Conservation (phyloP, 1,140 invertebrate genomes). For the Cydia strobilella region DNA sequence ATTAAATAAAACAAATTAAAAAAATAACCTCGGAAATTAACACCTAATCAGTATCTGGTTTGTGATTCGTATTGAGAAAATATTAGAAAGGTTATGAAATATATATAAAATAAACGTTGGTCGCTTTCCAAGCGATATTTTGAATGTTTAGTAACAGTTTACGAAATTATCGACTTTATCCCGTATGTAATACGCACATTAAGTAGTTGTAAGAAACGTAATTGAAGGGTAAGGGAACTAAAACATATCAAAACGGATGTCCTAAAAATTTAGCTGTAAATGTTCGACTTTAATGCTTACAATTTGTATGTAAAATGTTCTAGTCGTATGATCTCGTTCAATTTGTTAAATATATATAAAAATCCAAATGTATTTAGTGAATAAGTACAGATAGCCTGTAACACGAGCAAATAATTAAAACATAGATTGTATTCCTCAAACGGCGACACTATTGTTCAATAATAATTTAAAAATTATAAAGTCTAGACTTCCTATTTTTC, state of each 20-base stretch:
- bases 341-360: background rate
- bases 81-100: background rate
- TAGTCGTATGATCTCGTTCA: background rate
- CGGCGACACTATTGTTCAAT: too few species aligned
- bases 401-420: too few species aligned
- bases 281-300: background rate
- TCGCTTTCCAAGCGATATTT: background rate
- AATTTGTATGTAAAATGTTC: background rate
- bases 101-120: background rate
- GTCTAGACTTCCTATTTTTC: too few species aligned
- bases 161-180: conserved; percentile 11
- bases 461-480: too few species aligned
- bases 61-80: background rate
- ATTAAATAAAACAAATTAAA: background rate
- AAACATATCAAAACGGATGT: conserved; percentile 33
- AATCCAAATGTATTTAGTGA: too few species aligned
- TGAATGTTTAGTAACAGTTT: conserved; percentile 23
- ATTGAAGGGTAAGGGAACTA: conserved; percentile 22
- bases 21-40: background rate
- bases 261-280: conserved; percentile 13
- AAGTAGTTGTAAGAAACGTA: conserved; percentile 16
- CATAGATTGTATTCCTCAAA: too few species aligned
- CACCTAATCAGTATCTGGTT: background rate
- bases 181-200: conserved; percentile 32
- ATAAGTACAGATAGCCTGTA: too few species aligned